These are phyloP conservation scores for Lindbergichthys nudifrons DNA, from an alignment of 2,797 vertebrate species.

Conservation along the genomic window DNA sequence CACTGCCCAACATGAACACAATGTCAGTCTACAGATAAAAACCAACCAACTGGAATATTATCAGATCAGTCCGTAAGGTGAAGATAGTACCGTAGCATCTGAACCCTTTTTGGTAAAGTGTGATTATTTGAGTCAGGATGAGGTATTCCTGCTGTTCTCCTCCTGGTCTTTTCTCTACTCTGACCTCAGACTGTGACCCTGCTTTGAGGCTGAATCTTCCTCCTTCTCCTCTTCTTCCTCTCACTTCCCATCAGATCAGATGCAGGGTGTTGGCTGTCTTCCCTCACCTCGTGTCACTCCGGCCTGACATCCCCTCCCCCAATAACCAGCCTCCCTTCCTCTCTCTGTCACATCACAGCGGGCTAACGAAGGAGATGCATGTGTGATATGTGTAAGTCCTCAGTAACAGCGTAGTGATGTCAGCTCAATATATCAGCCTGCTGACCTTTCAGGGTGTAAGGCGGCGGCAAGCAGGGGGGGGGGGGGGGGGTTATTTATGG, in stretches of 20 bases:
- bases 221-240: slow-evolving; percentile 61
- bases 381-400: slow-evolving; percentile 33
- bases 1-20: background rate
- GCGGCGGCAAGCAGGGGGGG: background rate
- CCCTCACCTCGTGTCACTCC: slow-evolving; percentile 52
- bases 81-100: background rate
- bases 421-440: slow-evolving; percentile 53
- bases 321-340: slow-evolving; percentile 43
- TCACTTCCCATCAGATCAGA: slow-evolving; percentile 70
- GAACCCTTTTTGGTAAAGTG: background rate
- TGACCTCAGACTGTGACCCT: slow-evolving; percentile 53
- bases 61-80: background rate
- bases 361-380: slow-evolving; percentile 26
- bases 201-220: slow-evolving; percentile 58
- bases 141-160: slow-evolving; percentile 45
- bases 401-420: slow-evolving; percentile 29
- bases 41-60: background rate
- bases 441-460: slow-evolving; percentile 59
- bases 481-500: slow-evolving; percentile 51
- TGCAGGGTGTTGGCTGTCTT: slow-evolving; percentile 53
- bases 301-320: slow-evolving; percentile 50
- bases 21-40: background rate
- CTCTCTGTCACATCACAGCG: slow-evolving; percentile 37
- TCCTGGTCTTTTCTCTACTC: slow-evolving; percentile 34
- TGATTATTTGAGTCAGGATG: slow-evolving; percentile 18